These are phyloP conservation scores for Etheostoma spectabile DNA, from an alignment of 2,113 vertebrate species.

Conservation along the genomic window DNA sequence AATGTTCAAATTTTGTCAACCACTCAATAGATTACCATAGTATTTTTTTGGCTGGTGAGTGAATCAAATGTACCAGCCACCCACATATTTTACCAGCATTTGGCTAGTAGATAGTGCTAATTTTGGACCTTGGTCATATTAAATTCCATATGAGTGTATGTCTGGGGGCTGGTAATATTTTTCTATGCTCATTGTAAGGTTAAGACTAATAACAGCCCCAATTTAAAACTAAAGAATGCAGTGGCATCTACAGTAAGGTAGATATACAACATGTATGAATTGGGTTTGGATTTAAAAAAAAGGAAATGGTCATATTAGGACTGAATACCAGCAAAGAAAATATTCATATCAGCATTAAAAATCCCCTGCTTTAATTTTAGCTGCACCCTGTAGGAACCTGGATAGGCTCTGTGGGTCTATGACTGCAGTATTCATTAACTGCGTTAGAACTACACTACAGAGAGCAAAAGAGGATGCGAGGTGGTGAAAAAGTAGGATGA, in stretches of 20 bases:
- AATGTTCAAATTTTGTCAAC: too few species aligned
- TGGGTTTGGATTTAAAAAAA: conserved; percentile 7
- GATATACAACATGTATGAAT: not conserved
- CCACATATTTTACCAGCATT: too few species aligned
- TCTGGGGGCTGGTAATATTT: not conserved
- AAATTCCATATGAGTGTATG: too few species aligned
- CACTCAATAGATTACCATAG: too few species aligned
- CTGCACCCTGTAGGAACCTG: not conserved
- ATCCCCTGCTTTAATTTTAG: conserved; percentile 7
- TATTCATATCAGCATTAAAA: conserved; percentile 21
- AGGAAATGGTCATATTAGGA: conserved; percentile 18
- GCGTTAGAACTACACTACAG: not conserved
- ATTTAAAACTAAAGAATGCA: not conserved
- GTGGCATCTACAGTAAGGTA: not conserved
- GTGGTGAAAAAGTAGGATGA: not conserved
- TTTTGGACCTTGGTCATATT: too few species aligned
- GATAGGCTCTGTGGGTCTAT: conserved; percentile 15
- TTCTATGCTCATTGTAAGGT: not conserved
- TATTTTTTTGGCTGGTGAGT: too few species aligned
- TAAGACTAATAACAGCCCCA: not conserved
- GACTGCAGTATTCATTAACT: conserved; percentile 37
- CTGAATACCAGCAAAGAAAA: conserved; percentile 17
- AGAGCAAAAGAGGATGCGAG: conserved; percentile 13
- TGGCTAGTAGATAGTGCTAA: too few species aligned
- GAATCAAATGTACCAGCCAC: too few species aligned